Conservation (phyloP, 2,888 invertebrate species). For the Rhagonycha fulva region DNA sequence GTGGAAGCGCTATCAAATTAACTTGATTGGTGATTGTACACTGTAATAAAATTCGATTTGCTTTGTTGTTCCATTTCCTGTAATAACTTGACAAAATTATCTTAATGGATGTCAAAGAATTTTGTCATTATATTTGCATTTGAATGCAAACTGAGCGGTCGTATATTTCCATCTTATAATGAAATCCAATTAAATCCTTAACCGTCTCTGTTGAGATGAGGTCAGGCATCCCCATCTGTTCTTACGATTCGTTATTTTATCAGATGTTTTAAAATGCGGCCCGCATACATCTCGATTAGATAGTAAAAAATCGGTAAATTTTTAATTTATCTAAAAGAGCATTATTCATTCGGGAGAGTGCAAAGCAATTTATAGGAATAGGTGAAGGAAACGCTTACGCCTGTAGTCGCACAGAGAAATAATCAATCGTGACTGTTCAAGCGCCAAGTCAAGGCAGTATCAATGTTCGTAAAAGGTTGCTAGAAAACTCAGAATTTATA, state of each 20-base stretch:
- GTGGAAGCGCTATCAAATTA: background rate
- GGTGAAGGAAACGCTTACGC: background rate
- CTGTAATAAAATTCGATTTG: background rate
- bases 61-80: background rate
- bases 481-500: too few relatives aligned
- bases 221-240: background rate
- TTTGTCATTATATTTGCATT: background rate
- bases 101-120: background rate
- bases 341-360: background rate
- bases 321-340: background rate
- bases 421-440: background rate
- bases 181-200: background rate
- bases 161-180: background rate
- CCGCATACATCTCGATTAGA: background rate
- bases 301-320: background rate
- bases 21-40: background rate
- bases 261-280: background rate
- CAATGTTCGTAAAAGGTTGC: too few relatives aligned
- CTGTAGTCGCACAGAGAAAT: background rate
- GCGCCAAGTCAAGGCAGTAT: too few relatives aligned
- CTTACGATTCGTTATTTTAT: background rate
- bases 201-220: background rate
- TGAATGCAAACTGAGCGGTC: background rate
- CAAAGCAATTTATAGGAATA: background rate
- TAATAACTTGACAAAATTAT: background rate